These are phyloP conservation scores for Cinclus mexicanus DNA, from an alignment of 2,113 vertebrate species.

Conservation along the genomic window DNA sequence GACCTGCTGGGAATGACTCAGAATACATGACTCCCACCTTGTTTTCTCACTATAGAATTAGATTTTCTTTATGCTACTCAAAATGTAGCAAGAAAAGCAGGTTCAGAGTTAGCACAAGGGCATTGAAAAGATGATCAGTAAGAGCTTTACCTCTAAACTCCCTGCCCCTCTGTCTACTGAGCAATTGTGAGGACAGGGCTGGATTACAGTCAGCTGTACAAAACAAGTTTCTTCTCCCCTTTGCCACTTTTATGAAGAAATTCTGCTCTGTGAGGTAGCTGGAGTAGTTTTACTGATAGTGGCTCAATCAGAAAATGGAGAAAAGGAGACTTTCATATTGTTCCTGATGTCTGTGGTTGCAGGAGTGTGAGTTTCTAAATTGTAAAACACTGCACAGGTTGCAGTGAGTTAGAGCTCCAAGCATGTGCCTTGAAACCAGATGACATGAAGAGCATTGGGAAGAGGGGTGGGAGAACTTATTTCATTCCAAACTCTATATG, in stretches of 20 bases:
- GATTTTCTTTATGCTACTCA: background rate
- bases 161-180: background rate
- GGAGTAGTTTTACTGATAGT: background rate
- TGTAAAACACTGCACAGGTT: background rate
- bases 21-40: rapidly evolving
- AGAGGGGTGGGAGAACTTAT: conserved; percentile 11
- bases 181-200: background rate
- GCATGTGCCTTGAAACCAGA: background rate
- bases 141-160: background rate
- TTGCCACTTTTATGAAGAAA: background rate
- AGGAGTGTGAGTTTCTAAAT: background rate
- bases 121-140: background rate
- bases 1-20: background rate
- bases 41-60: background rate
- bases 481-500: background rate
- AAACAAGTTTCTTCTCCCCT: rapidly evolving
- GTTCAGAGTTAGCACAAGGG: background rate
- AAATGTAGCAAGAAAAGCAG: background rate
- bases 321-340: background rate
- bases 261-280: background rate
- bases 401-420: background rate
- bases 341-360: background rate
- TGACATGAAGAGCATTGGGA: background rate
- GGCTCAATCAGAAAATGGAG: background rate
- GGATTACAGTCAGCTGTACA: background rate